Evolutionary conservation across 2,888 invertebrate species (phyloP).

Genomic region (Heliconius sara): DNA sequence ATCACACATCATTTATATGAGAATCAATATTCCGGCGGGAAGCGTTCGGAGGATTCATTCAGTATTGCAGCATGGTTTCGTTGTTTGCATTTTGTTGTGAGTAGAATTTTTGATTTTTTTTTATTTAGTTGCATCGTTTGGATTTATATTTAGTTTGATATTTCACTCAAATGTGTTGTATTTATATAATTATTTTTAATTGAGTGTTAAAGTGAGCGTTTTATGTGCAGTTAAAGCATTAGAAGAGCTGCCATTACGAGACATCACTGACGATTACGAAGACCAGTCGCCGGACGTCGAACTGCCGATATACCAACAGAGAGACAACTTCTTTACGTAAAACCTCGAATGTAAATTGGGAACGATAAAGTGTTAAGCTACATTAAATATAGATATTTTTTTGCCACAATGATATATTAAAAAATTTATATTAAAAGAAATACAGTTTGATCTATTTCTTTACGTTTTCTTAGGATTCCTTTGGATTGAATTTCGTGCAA

Average conservation of each 20-base stretch:
- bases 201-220: neutral
- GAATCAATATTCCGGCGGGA: slow-evolving; percentile 54
- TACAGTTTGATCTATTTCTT: neutral
- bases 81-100: slow-evolving; percentile 82
- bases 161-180: neutral
- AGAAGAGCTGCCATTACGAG: slow-evolving; percentile 87
- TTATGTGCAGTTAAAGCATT: slow-evolving; percentile 88
- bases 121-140: slow-evolving; percentile 50
- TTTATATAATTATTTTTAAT: neutral
- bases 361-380: neutral
- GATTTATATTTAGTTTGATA: slow-evolving; percentile 27
- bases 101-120: slow-evolving; percentile 63
- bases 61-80: slow-evolving; percentile 78
- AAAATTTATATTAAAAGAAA: neutral
- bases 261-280: slow-evolving; percentile 86
- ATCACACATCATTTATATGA: slow-evolving; percentile 24
- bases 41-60: slow-evolving; percentile 65
- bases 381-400: neutral
- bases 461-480: neutral
- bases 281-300: slow-evolving; percentile 90
- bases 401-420: neutral
- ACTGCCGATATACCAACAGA: slow-evolving; percentile 92
- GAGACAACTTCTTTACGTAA: slow-evolving; percentile 91
- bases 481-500: neutral
- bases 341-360: neutral